Conservation (phyloP, 1,140 invertebrate genomes). For the Adoxophyes honmai region DNA sequence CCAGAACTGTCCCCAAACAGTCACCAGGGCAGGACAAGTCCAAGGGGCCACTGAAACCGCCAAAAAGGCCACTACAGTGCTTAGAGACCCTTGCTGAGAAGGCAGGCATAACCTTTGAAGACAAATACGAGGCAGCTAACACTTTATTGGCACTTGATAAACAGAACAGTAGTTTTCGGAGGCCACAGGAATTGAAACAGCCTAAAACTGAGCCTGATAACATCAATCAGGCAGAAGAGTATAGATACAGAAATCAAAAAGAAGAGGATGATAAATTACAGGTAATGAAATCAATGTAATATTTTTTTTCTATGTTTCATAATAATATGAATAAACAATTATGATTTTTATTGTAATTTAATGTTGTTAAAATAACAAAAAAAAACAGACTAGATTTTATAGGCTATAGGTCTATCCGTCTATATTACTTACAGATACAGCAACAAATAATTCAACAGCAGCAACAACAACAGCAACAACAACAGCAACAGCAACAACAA, state of each 20-base stretch:
- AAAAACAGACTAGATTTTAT: too few relatives aligned
- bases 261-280: constrained; percentile 70
- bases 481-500: constrained; percentile 61
- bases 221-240: constrained; percentile 51
- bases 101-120: constrained; percentile 81
- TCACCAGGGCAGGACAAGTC: constrained; percentile 53
- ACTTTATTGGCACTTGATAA: constrained; percentile 77
- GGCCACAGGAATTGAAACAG: constrained; percentile 55
- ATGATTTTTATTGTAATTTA: too few relatives aligned
- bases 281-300: too few relatives aligned
- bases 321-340: too few relatives aligned
- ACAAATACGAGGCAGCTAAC: constrained; percentile 82
- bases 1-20: constrained; percentile 56
- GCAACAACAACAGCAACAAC: constrained; percentile 46
- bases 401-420: too few relatives aligned
- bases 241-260: constrained; percentile 62
- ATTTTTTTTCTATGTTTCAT: too few relatives aligned
- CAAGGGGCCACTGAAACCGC: constrained; percentile 42
- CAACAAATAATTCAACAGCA: constrained; percentile 50
- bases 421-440: constrained; percentile 39
- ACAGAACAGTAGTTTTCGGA: constrained; percentile 56
- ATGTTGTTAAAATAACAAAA: too few relatives aligned
- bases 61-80: constrained; percentile 79
- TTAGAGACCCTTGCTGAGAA: constrained; percentile 82
- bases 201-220: constrained; percentile 58